Evolutionary conservation across 2,797 vertebrate genomes (phyloP).

Genomic region (Tolypeutes matacus): DNA sequence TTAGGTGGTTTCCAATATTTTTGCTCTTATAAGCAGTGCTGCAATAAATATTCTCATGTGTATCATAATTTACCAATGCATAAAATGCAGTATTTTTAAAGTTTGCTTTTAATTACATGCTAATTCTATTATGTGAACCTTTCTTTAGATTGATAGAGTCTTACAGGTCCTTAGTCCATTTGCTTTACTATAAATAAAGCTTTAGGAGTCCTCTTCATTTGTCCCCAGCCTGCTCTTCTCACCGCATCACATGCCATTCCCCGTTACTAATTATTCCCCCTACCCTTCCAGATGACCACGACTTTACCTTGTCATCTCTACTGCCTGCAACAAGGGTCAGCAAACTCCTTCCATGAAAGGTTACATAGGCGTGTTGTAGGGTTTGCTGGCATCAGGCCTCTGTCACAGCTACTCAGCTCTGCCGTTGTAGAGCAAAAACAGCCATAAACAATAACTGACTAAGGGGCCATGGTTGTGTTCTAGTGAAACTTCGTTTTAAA

Average conservation of each 20-base stretch:
- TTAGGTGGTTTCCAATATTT: not conserved
- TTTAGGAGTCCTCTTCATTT: not conserved
- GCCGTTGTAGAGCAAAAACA: not conserved
- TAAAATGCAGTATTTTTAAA: not conserved
- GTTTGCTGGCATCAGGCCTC: not conserved
- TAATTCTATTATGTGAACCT: not conserved
- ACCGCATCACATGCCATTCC: not conserved
- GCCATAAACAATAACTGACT: fast-evolving
- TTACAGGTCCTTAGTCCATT: not conserved
- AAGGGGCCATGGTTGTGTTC: not conserved
- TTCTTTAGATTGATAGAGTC: not conserved
- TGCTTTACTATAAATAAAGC: not conserved
- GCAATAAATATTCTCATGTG: not conserved
- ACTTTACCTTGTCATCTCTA: not conserved
- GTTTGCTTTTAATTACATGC: conserved; percentile 27
- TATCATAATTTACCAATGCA: not conserved
- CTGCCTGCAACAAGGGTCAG: fast-evolving
- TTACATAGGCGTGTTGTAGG: not conserved
- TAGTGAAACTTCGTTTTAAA: not conserved
- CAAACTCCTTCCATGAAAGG: not conserved
- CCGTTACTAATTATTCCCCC: not conserved
- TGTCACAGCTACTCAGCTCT: not conserved
- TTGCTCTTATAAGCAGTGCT: not conserved
- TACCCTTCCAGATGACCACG: fast-evolving
- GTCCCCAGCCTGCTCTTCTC: too few relatives aligned